Base-by-base conservation (phyloP, 2,888 invertebrate species). In the Epinotia ramella region DNA sequence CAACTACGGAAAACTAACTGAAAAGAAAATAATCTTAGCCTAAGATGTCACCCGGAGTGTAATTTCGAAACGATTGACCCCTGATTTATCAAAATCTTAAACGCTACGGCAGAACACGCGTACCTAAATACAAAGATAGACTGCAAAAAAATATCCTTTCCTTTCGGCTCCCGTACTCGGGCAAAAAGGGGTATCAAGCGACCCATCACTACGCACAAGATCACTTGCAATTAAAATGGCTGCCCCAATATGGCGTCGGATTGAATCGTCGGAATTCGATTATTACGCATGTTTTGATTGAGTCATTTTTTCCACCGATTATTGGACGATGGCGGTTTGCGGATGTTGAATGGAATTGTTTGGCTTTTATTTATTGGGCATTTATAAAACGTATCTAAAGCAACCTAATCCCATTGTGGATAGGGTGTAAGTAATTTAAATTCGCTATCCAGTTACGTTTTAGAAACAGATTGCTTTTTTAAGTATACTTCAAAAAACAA, bases 221-320 rank as follows among this genome's bases (percentile, higher is more conserved):
- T 76, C 73, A 68, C 78, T 76, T 77, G 80, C 82, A 84, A 84
- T 84, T 84, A 84, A 84, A 84, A 84, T 81, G 83, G 80, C 81
- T 46, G 73, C 81, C 81, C 46, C 75, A 76, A 66, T 62, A 73
- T 73, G 70, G 76, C 77, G 67, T 62, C 75, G 77, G 78, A 81
- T 80, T 79, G 79, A 80, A 81, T 82, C 80, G 80, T 82, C 80
- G 80, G 80, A 80, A 81, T 80, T 77, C 77, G 76, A 83, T 84
- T 81, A 84, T 79, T 84, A 84, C 84, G 81, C 81, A 80, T 82
- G 80, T 78, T 79, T 82, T 81, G 62, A 82, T 80, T 80, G 82
- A 82, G 81, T 80, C 77, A 77, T 79, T 78, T 78, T 76, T 78
- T 75, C 18, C 20, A 69, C 33, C 44, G 69, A 68, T 73, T 69